Base-by-base conservation (phyloP, 2,888 invertebrate genomes). In the Limenitis camilla region DNA sequence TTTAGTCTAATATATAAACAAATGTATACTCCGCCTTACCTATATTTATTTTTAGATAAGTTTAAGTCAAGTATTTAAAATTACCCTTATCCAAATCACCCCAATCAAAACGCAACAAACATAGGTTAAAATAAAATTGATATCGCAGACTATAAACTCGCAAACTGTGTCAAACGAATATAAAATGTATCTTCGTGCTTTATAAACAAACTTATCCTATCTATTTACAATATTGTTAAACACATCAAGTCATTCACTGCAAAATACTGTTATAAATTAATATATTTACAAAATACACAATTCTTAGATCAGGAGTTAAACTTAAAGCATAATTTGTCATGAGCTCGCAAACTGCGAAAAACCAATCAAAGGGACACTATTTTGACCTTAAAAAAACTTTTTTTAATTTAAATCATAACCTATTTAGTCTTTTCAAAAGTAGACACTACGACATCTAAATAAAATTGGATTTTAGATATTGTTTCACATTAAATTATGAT, bases 251-350 rank as follows among this genome's bases (percentile, higher is more conserved):
- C 59, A 55, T 55, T 57, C 60, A 62, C 62, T 61, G 54, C 59
- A 56, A 61, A 79, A 82, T 79, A 81, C 78, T 78, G 78, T 76
- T 74, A 79, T 81, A 82, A 80, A 76, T 80, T 76, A 78, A 68
- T 63, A 53, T 80, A 79, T 81, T 74, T 81, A 81, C 79, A 81
- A 65, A 69, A 73, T 62, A 71, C 63, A 66, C 62, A 55, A n/a
- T n/a, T n/a, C n/a, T n/a, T n/a, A n/a, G n/a, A n/a, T n/a, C n/a
- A n/a, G n/a, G 72, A 68, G 70, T 72, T 61, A 61, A 67, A 71
- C 68, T 70, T 75, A 68, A 71, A 69, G 63, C 61, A 56, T 59
- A 63, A 54, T 56, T 60, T 61, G 65, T 71, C 71, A 76, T 71
- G 54, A 47, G 38, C 36, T 36, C 39, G 35, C 29, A 28, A 39